Evolutionary conservation across 2,797 vertebrate species (phyloP).

Genomic region (Hozukius guyotensis): DNA sequence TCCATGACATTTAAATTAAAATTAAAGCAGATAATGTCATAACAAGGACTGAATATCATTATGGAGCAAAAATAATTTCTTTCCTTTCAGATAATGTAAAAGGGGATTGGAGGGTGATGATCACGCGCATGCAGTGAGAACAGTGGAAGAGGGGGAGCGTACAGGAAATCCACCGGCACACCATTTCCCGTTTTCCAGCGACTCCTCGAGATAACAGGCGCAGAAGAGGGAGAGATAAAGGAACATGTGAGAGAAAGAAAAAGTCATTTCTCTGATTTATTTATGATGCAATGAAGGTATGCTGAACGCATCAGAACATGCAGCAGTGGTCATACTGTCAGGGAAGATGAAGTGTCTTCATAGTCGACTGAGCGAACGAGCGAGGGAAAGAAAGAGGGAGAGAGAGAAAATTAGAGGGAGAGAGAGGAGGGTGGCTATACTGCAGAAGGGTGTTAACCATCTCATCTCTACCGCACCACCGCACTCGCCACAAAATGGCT

Average conservation of each 20-base stretch:
- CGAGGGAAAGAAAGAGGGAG: constrained; percentile 66
- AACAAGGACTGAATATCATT: constrained; percentile 77
- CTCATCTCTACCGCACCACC: constrained; percentile 85
- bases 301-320: constrained; percentile 93
- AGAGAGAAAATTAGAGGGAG: constrained; percentile 73
- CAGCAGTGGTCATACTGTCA: constrained; percentile 98
- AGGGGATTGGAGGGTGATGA: constrained; percentile 62
- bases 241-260: constrained; percentile 78
- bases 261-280: constrained; percentile 98
- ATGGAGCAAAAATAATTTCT: constrained; percentile 75
- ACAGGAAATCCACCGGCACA: constrained; percentile 68
- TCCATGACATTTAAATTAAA: constrained; percentile 84
- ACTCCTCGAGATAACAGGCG: constrained; percentile 79
- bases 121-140: constrained; percentile 55
- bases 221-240: constrained; percentile 67
- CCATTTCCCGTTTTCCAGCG: constrained; percentile 73
- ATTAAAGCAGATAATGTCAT: constrained; percentile 82
- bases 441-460: constrained; percentile 89
- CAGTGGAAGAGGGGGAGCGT: constrained; percentile 45
- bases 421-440: constrained; percentile 74
- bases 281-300: constrained; percentile 99
- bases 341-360: constrained; percentile 95
- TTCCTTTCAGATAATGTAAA: constrained; percentile 76
- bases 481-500: constrained; percentile 83
- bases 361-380: constrained; percentile 89